A percentile compares a stretch with the other conserved stretches of the same genome.
phyloP scores from a whole-genome alignment of 2,113 vertebrate species.

The Pygoscelis antarcticus region DNA sequence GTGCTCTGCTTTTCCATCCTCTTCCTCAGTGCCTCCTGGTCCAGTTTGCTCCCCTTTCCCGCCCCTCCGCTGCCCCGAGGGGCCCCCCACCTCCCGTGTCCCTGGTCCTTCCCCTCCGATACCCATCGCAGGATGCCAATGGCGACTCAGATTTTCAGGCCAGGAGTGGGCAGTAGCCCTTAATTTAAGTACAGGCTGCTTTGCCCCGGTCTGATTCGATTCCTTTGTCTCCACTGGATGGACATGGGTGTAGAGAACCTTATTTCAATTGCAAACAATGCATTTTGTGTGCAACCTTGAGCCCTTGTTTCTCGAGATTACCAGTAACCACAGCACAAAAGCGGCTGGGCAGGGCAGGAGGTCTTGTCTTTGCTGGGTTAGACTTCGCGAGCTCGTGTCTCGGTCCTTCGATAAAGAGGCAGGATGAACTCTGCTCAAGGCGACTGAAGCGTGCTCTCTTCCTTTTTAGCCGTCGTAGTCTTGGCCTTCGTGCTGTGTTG shows the following conservation, averaged over 20 bases:
- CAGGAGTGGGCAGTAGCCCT: neutral
- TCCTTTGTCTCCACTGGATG: neutral
- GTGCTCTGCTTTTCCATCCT: neutral
- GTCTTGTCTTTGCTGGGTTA: too few species aligned
- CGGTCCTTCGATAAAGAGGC: neutral
- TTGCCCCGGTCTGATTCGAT: neutral
- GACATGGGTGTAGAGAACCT: fast-evolving
- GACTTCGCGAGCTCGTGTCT: neutral
- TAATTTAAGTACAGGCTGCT: neutral
- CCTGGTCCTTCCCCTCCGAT: neutral
- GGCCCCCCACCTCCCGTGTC: neutral
- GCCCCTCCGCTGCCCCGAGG: neutral
- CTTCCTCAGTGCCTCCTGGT: neutral
- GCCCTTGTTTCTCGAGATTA: too few species aligned
- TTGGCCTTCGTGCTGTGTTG: constrained; percentile 32
- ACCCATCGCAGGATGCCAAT: neutral
- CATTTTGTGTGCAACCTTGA: neutral
- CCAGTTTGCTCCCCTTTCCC: neutral
- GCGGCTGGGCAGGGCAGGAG: neutral
- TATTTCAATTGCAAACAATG: neutral
- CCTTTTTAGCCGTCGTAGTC: neutral
- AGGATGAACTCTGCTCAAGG: neutral
- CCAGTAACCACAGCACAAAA: neutral
- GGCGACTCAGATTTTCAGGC: too few species aligned
- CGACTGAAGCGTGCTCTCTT: neutral